Conservation (phyloP, 2,888 invertebrate genomes). For the Aplocera efformata region DNA sequence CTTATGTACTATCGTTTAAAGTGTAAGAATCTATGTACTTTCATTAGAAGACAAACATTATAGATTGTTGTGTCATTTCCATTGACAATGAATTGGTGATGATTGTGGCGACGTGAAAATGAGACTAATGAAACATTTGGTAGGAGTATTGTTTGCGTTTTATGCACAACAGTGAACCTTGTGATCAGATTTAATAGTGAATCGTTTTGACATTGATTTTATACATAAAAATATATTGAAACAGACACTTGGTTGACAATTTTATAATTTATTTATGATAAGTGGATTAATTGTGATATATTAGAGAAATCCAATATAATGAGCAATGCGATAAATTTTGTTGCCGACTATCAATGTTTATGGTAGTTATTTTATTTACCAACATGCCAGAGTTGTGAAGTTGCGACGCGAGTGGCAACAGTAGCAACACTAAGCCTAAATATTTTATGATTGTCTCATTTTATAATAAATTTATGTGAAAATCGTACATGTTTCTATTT, state of each 20-base stretch:
- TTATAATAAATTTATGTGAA: slow-evolving; percentile 67
- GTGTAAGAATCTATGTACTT: slow-evolving; percentile 69
- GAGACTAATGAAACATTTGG: slow-evolving; percentile 58
- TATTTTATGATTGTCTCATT: slow-evolving; percentile 58
- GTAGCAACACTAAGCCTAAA: slow-evolving; percentile 64
- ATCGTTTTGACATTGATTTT: slow-evolving; percentile 76
- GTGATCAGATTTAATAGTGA: slow-evolving; percentile 74
- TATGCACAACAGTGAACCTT: slow-evolving; percentile 73
- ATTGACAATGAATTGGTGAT: slow-evolving; percentile 70
- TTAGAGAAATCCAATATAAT: slow-evolving; percentile 55
- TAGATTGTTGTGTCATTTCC: slow-evolving; percentile 59
- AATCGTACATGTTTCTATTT: slow-evolving; percentile 73
- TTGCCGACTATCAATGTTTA: slow-evolving; percentile 50
- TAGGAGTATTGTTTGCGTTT: slow-evolving; percentile 69
- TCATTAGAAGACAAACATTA: slow-evolving; percentile 65
- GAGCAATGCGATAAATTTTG: slow-evolving; percentile 53
- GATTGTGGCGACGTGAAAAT: slow-evolving; percentile 67
- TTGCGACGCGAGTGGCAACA: slow-evolving; percentile 46
- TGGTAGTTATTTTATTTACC: slow-evolving; percentile 57
- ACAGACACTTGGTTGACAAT: slow-evolving; percentile 71
- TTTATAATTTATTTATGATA: slow-evolving; percentile 77
- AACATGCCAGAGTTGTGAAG: slow-evolving; percentile 41
- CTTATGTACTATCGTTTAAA: slow-evolving; percentile 60
- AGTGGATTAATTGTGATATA: slow-evolving; percentile 77
- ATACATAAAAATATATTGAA: slow-evolving; percentile 62